Percentiles rank a stretch among this genome's conserved stretches.
Evolutionary conservation across 37 sponge, comb jelly and placozoan species (phyloP).

Genomic region (Geodia barretti): DNA sequence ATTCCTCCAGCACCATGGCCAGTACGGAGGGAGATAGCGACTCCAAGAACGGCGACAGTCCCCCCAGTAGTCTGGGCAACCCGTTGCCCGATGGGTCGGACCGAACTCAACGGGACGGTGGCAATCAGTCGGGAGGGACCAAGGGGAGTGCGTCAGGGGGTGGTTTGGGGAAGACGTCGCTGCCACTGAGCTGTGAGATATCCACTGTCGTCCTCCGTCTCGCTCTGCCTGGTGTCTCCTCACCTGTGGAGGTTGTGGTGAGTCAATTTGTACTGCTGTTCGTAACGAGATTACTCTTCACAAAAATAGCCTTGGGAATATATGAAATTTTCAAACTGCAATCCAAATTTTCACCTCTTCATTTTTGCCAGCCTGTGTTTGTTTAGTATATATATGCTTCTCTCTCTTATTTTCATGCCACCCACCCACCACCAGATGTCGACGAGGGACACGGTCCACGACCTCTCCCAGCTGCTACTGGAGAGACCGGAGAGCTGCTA

Average conservation of each 20-base stretch:
- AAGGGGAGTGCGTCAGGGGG: constrained; percentile 1
- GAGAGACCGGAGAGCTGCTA: constrained; percentile 88
- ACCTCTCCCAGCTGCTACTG: constrained; percentile 76
- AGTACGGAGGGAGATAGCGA: neutral
- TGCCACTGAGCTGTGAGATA: neutral
- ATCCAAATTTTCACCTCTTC: too few species aligned
- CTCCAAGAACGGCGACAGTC: neutral
- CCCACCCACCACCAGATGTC: constrained; percentile 55
- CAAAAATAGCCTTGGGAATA: too few species aligned
- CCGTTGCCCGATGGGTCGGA: neutral
- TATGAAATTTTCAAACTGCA: too few species aligned
- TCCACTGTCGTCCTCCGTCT: constrained; percentile 35
- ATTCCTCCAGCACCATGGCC: neutral
- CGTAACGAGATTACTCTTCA: too few species aligned
- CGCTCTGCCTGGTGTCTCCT: constrained; percentile 54
- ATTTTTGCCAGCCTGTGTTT: neutral
- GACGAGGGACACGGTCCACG: constrained; percentile 78
- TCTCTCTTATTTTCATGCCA: constrained; percentile 15
- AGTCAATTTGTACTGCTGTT: too few species aligned
- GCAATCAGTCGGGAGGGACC: constrained; percentile 6
- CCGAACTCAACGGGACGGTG: neutral
- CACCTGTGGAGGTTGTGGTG: constrained; percentile 66
- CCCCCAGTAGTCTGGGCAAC: neutral
- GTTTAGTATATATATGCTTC: constrained; percentile 5
- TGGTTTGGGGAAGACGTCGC: neutral